Evolutionary conservation across 2,888 invertebrate species (phyloP).

Genomic region (Pantelozetes paolii): DNA sequence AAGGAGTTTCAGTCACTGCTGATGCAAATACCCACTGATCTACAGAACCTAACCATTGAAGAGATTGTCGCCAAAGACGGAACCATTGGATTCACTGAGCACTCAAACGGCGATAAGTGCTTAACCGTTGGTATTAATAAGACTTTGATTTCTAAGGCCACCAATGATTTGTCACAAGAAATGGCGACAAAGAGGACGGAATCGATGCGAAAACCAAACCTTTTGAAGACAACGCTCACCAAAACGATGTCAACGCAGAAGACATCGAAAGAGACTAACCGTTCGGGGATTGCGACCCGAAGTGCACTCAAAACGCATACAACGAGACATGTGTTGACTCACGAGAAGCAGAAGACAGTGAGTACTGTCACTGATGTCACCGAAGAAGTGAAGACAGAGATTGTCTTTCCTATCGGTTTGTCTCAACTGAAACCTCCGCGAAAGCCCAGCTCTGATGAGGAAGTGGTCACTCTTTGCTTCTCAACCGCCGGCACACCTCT

Average conservation of each 20-base stretch:
- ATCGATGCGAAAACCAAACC: background rate
- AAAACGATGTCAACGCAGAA: background rate
- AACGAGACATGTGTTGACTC: background rate
- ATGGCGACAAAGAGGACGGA: background rate
- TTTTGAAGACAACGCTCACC: background rate
- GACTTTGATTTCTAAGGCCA: background rate
- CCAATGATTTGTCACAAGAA: background rate
- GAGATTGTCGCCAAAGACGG: background rate
- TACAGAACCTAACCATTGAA: conserved; percentile 5
- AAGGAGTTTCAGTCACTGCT: background rate
- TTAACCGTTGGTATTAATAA: background rate
- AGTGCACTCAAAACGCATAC: background rate
- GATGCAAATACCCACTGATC: background rate
- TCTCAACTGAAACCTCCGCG: conserved; percentile 13
- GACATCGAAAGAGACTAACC: no score
- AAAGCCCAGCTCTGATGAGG: background rate
- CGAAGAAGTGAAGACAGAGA: background rate
- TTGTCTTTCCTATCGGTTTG: no score
- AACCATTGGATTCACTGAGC: background rate
- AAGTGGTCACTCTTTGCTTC: background rate
- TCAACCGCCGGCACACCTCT: conserved; percentile 21
- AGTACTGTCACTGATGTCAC: background rate
- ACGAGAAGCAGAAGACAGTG: background rate
- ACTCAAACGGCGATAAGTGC: background rate
- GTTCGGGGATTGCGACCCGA: background rate